Conservation (phyloP, 2,888 invertebrate species). For the Morpho deidamia region DNA sequence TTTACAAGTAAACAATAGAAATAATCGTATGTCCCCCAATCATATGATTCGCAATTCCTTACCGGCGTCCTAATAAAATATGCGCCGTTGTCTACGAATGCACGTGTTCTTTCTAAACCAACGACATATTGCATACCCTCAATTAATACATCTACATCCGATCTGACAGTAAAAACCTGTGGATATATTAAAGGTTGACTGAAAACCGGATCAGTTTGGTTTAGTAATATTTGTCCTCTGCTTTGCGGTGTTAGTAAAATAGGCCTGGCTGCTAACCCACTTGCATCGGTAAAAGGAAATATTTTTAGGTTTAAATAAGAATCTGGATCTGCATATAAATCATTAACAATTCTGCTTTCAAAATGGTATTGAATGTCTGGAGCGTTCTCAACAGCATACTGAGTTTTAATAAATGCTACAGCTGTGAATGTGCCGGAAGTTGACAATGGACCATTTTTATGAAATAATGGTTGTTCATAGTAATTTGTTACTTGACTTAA, state of each 20-base stretch:
- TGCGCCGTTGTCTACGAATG: constrained; percentile 78
- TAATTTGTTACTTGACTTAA: constrained; percentile 62
- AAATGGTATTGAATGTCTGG: constrained; percentile 84
- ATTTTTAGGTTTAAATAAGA: constrained; percentile 44
- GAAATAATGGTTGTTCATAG: constrained; percentile 43
- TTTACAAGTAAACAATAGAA: constrained; percentile 81
- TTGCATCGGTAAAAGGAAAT: constrained; percentile 80
- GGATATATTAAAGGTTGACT: constrained; percentile 86
- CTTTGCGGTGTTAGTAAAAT: constrained; percentile 81
- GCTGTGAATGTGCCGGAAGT: constrained; percentile 74
- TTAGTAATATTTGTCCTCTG: constrained; percentile 80
- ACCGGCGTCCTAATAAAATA: constrained; percentile 74
- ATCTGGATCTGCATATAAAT: constrained; percentile 79
- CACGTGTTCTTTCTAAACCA: constrained; percentile 77
- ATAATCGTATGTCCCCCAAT: constrained; percentile 81
- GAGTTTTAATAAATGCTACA: constrained; percentile 80
- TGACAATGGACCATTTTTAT: constrained; percentile 72
- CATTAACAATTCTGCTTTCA: constrained; percentile 76
- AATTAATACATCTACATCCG: constrained; percentile 80
- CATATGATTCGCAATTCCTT: constrained; percentile 74
- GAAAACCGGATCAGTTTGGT: constrained; percentile 83
- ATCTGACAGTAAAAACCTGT: constrained; percentile 80
- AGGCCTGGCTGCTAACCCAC: constrained; percentile 79
- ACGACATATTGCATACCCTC: constrained; percentile 79
- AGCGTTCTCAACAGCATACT: constrained; percentile 54